These are phyloP conservation scores for Falco rusticolus DNA, from an alignment of 2,797 vertebrate genomes.

Conservation along the genomic window DNA sequence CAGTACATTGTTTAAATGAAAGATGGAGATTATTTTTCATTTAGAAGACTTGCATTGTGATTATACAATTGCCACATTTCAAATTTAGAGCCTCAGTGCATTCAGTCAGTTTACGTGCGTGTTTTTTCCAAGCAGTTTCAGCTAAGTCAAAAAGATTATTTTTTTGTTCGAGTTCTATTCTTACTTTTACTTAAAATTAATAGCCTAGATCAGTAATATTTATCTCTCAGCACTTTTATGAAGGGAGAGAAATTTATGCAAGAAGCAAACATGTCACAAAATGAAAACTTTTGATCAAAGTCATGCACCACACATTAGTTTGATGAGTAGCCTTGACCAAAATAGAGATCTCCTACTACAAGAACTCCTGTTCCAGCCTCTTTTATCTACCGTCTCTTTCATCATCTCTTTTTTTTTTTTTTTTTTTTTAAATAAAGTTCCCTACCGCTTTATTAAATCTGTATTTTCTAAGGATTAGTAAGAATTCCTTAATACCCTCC, in stretches of 20 bases:
- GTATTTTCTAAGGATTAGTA: not conserved
- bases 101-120: fast-evolving
- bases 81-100: not conserved
- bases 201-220: not conserved
- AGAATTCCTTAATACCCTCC: not conserved
- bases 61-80: not conserved
- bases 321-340: not conserved
- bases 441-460: not conserved
- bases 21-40: not conserved
- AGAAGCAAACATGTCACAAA: not conserved
- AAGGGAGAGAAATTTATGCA: not conserved
- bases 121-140: not conserved
- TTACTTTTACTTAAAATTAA: not conserved
- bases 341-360: not conserved
- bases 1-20: not conserved
- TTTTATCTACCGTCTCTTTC: not conserved
- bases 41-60: not conserved
- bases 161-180: not conserved
- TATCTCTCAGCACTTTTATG: not conserved
- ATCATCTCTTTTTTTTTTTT: not conserved
- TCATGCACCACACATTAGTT: not conserved
- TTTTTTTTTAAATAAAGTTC: not conserved
- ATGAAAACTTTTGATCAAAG: not conserved
- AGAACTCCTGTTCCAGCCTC: not conserved
- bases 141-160: not conserved